A percentile compares a stretch with the other conserved stretches of the same genome.
Conservation (phyloP, 2,113 vertebrate genomes). For the Piprites chloris region DNA sequence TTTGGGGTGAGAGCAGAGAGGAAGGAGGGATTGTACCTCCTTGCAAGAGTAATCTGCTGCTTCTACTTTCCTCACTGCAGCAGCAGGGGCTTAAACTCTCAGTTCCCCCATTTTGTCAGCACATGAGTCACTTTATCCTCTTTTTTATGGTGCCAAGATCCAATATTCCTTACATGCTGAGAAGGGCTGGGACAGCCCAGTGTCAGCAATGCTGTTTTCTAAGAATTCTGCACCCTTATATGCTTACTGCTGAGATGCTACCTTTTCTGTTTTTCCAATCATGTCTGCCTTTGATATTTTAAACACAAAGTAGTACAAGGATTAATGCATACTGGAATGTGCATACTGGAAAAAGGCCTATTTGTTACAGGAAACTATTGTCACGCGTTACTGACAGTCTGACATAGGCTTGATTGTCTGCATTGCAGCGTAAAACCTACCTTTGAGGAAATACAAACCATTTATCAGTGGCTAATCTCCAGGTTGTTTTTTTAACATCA, state of each 20-base stretch:
- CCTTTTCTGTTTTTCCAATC: neutral
- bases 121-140: neutral
- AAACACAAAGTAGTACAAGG: neutral
- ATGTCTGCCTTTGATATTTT: neutral
- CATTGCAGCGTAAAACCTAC: neutral
- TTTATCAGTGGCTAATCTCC: conserved; percentile 43
- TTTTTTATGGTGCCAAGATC: neutral
- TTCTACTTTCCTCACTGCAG: neutral
- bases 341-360: neutral
- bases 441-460: conserved; percentile 17
- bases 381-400: conserved; percentile 36
- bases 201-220: neutral
- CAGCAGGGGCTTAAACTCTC: neutral
- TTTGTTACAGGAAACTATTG: conserved; percentile 45
- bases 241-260: neutral
- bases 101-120: neutral
- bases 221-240: neutral
- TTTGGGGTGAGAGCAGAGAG: neutral
- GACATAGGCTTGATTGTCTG: conserved; percentile 21
- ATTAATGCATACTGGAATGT: conserved; percentile 38
- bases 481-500: neutral
- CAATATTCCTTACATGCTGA: neutral
- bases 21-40: neutral
- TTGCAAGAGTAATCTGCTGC: neutral
- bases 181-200: neutral